Evolutionary conservation across 2,888 invertebrate genomes (phyloP).

Genomic region (Cloeon dipterum): DNA sequence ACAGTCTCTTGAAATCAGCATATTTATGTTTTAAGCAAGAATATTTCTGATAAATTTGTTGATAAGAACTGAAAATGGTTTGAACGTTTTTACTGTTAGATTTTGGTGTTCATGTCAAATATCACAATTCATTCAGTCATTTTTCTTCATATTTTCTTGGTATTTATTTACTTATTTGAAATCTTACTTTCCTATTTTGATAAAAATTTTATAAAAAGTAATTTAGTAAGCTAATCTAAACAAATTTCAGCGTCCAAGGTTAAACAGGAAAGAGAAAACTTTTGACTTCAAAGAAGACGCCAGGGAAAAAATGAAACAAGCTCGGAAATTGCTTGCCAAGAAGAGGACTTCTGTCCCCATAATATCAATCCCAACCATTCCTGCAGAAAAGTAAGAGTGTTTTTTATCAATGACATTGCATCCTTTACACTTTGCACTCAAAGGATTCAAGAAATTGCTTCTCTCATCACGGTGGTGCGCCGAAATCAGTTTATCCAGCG

Average conservation of each 20-base stretch:
- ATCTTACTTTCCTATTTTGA: too few species aligned
- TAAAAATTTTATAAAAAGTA: neutral
- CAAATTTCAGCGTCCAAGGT: slow-evolving; percentile 3
- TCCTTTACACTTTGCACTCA: slow-evolving; percentile 3
- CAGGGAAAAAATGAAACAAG: slow-evolving; percentile 65
- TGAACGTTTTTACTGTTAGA: too few species aligned
- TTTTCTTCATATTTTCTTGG: too few species aligned
- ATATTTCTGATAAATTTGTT: too few species aligned
- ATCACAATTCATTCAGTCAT: too few species aligned
- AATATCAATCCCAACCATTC: slow-evolving; percentile 83
- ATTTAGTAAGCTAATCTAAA: neutral
- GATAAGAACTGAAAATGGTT: too few species aligned
- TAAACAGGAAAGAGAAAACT: slow-evolving; percentile 12
- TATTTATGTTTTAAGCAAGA: too few species aligned
- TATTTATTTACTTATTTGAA: too few species aligned
- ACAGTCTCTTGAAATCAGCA: too few species aligned
- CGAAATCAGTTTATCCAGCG: slow-evolving; percentile 70
- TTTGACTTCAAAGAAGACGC: slow-evolving; percentile 29
- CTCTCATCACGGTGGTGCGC: slow-evolving; percentile 45
- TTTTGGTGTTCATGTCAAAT: too few species aligned
- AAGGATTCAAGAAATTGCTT: slow-evolving; percentile 70
- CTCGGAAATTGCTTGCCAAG: slow-evolving; percentile 64
- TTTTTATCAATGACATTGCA: neutral
- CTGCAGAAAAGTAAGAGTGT: slow-evolving; percentile 30
- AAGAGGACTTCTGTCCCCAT: slow-evolving; percentile 77